Conservation (phyloP, 2,113 vertebrate genomes). For the Peromyscus californicus region DNA sequence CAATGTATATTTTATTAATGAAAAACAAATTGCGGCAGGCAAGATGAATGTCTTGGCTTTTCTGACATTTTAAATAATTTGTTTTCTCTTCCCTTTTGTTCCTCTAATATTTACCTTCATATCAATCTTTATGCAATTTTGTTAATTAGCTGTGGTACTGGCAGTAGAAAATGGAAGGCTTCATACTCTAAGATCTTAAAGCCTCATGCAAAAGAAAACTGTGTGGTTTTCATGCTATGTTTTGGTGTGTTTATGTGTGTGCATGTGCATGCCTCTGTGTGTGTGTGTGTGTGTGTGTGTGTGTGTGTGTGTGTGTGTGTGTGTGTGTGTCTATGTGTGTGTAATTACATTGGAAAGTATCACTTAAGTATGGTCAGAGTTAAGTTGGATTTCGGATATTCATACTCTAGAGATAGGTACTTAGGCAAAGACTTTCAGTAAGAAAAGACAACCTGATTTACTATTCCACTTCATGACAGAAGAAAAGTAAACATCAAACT, state of each 20-base stretch:
- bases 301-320: not conserved
- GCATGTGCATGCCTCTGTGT: not conserved
- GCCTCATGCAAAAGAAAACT: constrained; percentile 72
- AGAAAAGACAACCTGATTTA: constrained; percentile 72
- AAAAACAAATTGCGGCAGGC: constrained; percentile 82
- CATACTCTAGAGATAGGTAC: not conserved
- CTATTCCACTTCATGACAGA: constrained; percentile 79
- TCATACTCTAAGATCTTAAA: constrained; percentile 75
- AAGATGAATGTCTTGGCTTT: constrained; percentile 77
- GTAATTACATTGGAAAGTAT: constrained; percentile 51
- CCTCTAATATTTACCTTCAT: constrained; percentile 87
- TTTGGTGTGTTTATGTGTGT: not conserved
- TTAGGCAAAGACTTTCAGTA: constrained; percentile 69
- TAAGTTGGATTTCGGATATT: constrained; percentile 65
- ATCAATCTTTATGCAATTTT: constrained; percentile 85
- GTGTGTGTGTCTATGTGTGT: constrained; percentile 1
- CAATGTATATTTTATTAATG: constrained; percentile 88
- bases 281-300: constrained; percentile 39
- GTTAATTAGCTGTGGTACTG: constrained; percentile 86
- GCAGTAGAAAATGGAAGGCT: constrained; percentile 27
- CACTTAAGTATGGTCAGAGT: constrained; percentile 59
- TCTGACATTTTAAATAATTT: constrained; percentile 84
- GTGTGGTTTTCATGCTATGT: constrained; percentile 15
- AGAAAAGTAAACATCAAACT: constrained; percentile 79
- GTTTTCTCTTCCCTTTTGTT: constrained; percentile 80